Evolutionary conservation across 2,797 vertebrate genomes (phyloP).

Genomic region (Crotalus adamanteus): DNA sequence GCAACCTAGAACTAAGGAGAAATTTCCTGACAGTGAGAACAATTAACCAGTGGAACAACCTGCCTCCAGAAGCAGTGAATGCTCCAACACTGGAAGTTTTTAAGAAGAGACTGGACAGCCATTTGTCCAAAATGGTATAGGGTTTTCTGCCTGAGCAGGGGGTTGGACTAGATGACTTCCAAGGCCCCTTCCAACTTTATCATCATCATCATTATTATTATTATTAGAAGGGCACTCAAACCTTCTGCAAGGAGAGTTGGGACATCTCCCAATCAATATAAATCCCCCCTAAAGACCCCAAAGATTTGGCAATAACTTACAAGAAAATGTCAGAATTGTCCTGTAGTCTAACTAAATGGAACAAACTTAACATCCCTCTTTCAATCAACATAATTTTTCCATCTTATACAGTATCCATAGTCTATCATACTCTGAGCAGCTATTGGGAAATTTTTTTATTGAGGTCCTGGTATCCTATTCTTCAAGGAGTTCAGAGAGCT

Average conservation of each 20-base stretch:
- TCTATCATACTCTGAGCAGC: neutral
- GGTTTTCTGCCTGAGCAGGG: no score
- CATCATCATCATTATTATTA: no score
- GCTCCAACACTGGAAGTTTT: no score
- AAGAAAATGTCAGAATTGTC: neutral
- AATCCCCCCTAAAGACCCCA: neutral
- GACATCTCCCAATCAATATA: neutral
- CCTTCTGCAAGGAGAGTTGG: no score
- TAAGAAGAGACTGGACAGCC: no score
- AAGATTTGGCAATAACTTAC: neutral
- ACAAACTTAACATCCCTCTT: neutral
- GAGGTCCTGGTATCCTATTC: neutral
- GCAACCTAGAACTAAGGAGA: no score
- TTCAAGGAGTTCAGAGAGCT: neutral
- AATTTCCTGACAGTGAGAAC: no score
- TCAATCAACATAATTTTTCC: neutral
- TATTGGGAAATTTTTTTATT: neutral
- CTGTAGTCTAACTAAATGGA: neutral
- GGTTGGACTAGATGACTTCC: no score
- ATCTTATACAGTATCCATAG: neutral
- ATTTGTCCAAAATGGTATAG: no score
- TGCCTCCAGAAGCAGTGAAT: no score
- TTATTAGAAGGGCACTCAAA: neutral
- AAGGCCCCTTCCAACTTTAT: no score
- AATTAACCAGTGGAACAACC: no score